A percentile compares a stretch with the other conserved stretches of the same genome.
These are phyloP conservation scores for Halcyon leucocephala DNA, from an alignment of 2,797 vertebrate genomes.

Conservation along the genomic window DNA sequence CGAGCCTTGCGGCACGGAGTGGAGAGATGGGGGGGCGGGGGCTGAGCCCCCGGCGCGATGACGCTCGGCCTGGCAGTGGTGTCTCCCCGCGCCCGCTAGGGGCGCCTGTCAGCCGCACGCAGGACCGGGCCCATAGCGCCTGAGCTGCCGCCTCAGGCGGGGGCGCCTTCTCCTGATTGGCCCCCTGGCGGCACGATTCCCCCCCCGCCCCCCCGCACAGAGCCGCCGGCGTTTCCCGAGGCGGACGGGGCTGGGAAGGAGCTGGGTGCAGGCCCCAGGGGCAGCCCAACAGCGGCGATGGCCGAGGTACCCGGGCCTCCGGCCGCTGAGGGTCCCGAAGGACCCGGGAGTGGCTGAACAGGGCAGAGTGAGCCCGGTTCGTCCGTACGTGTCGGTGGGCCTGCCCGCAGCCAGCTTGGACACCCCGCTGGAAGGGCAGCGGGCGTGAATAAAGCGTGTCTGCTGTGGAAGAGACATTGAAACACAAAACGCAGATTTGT, in stretches of 20 bases:
- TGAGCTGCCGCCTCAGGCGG: neutral
- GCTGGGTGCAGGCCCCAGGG: neutral
- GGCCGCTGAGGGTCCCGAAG: neutral
- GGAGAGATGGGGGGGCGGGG: no score
- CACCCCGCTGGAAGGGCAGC: accelerated
- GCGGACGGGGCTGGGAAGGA: neutral
- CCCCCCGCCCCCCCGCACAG: neutral
- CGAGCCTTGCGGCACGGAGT: no score
- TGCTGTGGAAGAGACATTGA: accelerated
- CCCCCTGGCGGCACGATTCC: accelerated
- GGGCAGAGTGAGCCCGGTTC: neutral
- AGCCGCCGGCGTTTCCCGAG: no score
- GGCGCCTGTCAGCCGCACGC: neutral
- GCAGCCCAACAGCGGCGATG: no score
- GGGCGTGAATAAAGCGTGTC: neutral
- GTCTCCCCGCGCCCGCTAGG: accelerated
- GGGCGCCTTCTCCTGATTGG: neutral
- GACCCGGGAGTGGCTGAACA: neutral
- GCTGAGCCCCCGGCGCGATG: no score
- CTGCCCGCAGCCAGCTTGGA: neutral
- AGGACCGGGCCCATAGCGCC: no score
- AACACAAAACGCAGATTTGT: neutral
- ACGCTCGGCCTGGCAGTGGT: no score
- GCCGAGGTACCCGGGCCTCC: neutral
- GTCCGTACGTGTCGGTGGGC: accelerated